phyloP scores from a whole-genome alignment of 2,797 vertebrate genomes.

The Sebastes flavidus region DNA sequence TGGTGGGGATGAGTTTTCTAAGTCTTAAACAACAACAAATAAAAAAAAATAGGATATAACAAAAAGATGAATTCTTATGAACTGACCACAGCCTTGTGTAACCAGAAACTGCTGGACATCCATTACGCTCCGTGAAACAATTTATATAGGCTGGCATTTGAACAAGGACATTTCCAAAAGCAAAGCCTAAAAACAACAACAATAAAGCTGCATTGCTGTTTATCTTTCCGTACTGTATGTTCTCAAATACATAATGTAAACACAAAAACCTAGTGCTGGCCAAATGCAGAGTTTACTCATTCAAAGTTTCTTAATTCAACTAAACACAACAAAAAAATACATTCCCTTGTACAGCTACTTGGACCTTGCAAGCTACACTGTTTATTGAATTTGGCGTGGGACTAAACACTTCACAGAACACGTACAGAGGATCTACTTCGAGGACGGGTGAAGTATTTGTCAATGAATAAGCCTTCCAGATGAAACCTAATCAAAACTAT shows the following conservation, averaged over 20 bases:
- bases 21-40: not conserved
- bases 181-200: not conserved
- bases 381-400: conserved; percentile 20
- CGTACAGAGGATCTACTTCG: not conserved
- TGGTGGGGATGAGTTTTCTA: fast-evolving
- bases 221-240: not conserved
- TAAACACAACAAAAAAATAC: conserved; percentile 4
- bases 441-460: conserved; percentile 14
- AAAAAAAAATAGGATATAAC: not conserved
- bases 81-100: not conserved
- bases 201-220: not conserved
- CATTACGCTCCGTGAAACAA: not conserved
- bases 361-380: not conserved
- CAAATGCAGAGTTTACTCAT: not conserved
- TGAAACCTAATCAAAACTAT: conserved; percentile 41
- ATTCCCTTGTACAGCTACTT: not conserved
- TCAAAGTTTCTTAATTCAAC: not conserved
- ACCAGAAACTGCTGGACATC: not conserved
- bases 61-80: not conserved
- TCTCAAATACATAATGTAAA: not conserved
- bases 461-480: conserved; percentile 26
- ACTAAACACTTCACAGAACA: conserved; percentile 16
- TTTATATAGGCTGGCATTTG: not conserved
- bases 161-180: conserved; percentile 11
- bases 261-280: not conserved